phyloP scores from a whole-genome alignment of 2,888 invertebrate species.

The Charanyca ferruginea region DNA sequence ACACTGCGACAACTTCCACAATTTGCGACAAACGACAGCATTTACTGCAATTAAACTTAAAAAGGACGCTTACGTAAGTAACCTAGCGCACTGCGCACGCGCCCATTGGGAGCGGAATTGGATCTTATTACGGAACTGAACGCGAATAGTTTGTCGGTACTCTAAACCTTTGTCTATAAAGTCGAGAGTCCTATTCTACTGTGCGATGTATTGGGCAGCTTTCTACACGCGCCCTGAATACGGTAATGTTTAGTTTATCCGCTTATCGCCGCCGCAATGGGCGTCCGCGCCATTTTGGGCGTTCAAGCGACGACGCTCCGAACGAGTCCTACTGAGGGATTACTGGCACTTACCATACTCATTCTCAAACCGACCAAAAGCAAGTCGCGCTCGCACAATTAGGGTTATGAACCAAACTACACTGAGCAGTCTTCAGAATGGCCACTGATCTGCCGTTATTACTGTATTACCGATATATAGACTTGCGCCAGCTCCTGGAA shows the following conservation, averaged over 20 bases:
- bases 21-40: constrained; percentile 55
- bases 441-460: too few species aligned
- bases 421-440: too few species aligned
- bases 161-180: constrained; percentile 45
- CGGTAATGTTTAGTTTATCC: constrained; percentile 63
- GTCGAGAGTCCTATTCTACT: constrained; percentile 59
- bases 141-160: constrained; percentile 15
- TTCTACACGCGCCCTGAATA: constrained; percentile 79
- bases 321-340: constrained; percentile 24
- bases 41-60: constrained; percentile 66
- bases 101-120: constrained; percentile 39
- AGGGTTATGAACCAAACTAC: background rate
- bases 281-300: constrained; percentile 65
- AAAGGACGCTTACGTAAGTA: constrained; percentile 63
- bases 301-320: constrained; percentile 29
- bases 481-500: too few species aligned
- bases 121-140: constrained; percentile 47
- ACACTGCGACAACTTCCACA: constrained; percentile 39
- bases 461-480: too few species aligned
- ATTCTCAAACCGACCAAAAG: too few species aligned
- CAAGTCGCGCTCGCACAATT: background rate
- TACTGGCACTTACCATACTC: constrained; percentile 32
- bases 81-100: constrained; percentile 33
- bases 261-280: constrained; percentile 67
- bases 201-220: constrained; percentile 59